These are phyloP conservation scores for Cygnus buccinator DNA, from an alignment of 2,113 vertebrate genomes.

Conservation along the genomic window DNA sequence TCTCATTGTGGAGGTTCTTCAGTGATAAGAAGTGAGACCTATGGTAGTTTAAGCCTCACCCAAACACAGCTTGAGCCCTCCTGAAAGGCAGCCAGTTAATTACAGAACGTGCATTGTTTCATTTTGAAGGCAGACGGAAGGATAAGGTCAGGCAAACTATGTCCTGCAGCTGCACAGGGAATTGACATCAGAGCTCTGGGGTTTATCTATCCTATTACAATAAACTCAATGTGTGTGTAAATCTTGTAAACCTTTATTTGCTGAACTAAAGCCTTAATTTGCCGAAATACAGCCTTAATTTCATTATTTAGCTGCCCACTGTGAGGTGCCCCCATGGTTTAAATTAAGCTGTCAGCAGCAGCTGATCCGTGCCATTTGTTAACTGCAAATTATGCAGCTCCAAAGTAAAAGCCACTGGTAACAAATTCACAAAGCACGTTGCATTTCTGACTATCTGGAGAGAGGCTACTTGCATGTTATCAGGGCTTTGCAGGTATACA, in stretches of 20 bases:
- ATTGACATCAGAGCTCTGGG: conserved; percentile 8
- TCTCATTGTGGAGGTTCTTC: not conserved
- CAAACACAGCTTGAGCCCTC: not conserved
- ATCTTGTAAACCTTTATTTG: conserved; percentile 40
- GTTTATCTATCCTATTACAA: conserved; percentile 2
- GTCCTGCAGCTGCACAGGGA: not conserved
- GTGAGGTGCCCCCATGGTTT: conserved; percentile 20
- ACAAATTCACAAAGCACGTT: not conserved
- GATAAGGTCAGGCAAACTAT: not conserved
- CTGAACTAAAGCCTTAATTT: conserved; percentile 16
- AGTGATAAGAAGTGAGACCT: not conserved
- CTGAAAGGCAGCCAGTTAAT: not conserved
- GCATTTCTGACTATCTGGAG: not conserved
- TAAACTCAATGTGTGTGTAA: not conserved
- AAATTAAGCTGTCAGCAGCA: conserved; percentile 43
- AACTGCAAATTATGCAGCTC: conserved; percentile 2
- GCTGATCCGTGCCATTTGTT: not conserved
- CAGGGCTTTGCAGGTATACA: conserved; percentile 30
- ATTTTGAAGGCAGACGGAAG: not conserved
- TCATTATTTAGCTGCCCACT: conserved; percentile 47
- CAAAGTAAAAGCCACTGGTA: not conserved
- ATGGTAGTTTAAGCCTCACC: not conserved
- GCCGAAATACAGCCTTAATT: conserved; percentile 41
- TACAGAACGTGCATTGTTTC: not conserved
- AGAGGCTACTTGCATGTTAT: not conserved